Base-by-base conservation (phyloP, 2,113 vertebrate species). In the Hiodon alosoides region DNA sequence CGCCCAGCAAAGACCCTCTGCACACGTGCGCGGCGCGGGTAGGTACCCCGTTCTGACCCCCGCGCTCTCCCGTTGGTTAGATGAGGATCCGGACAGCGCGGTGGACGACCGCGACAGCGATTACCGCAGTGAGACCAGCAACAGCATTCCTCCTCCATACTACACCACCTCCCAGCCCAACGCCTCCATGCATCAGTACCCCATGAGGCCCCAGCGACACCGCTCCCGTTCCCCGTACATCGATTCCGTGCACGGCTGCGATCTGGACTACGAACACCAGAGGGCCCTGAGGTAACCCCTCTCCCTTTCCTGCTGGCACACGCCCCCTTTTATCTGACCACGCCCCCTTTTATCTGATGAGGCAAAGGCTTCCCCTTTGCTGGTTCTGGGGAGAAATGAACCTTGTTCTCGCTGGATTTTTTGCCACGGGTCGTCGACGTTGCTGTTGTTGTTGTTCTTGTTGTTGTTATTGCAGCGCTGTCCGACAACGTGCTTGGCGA, bases 111-210 rank as follows among this genome's bases (percentile, higher is more conserved):
- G 97, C 60, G 97, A 99, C 90, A 99, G 97, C 0, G 97, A 99
- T 84, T 99, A 99, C 77, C 96, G 97, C 83, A 99, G 97, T 0
- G 97, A 99, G 89, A 98, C 97, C 9, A 99, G 97, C 86, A 98
- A 96, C 89, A 99, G 97, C 87, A 96, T 98, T 64, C 97, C 97
- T 0, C 97, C 96, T 0, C 96, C 97, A 0, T 98, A 90, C 79
- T 98, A 98, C 81, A 98, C 95, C 73, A 98, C 97, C 0, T 96
- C 96, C 7, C 97, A 99, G 86, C 97, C 97, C 86, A 98, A 98
- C 0, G 96, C 96, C 69, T 98, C 97, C 0, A 95, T 98, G 85
- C 97, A 98, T 86, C 97, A 99, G 85, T 99, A 99, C 78, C 93
- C 96, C 65, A 94, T 98, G 79, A 90, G 94, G 64, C 87, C 93